Evolutionary conservation across 2,113 vertebrate genomes (phyloP).

Genomic region (Malurus alboscapulatus): DNA sequence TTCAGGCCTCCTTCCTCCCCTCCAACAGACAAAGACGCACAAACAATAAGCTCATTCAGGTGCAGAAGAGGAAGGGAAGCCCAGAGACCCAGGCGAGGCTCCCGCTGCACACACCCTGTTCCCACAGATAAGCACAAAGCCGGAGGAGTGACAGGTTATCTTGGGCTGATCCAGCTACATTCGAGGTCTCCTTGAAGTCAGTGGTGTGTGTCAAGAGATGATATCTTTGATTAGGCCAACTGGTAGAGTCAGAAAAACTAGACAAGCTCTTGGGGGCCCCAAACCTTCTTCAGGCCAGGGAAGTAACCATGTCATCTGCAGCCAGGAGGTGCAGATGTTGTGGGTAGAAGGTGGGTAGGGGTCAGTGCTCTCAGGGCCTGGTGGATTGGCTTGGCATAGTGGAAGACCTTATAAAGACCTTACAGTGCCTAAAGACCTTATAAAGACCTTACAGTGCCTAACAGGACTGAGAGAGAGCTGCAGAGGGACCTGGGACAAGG

Average conservation of each 20-base stretch:
- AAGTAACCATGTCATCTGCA: not conserved
- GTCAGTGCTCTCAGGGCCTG: not conserved
- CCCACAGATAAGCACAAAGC: conserved; percentile 53
- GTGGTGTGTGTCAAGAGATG: not conserved
- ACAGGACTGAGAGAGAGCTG: not conserved
- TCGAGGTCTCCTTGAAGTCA: conserved; percentile 28
- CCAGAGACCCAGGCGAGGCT: not conserved
- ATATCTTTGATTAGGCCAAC: not conserved
- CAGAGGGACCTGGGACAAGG: not conserved
- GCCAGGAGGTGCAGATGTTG: not conserved
- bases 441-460: not conserved
- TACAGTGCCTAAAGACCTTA: not conserved
- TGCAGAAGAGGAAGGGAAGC: conserved; percentile 53
- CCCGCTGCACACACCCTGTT: conserved; percentile 33
- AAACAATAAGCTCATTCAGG: conserved; percentile 63
- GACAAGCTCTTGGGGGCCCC: not conserved
- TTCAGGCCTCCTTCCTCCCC: conserved; percentile 21
- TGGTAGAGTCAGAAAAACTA: conserved; percentile 49
- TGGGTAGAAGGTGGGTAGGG: not conserved
- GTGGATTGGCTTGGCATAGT: not conserved
- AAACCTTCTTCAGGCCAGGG: not conserved
- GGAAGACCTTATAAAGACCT: not conserved
- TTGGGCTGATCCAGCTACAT: not conserved
- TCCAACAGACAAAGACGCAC: not conserved
- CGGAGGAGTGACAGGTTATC: conserved; percentile 14